Base-by-base conservation (phyloP, 2,888 invertebrate genomes). In the Amblyjoppa fuscipennis region DNA sequence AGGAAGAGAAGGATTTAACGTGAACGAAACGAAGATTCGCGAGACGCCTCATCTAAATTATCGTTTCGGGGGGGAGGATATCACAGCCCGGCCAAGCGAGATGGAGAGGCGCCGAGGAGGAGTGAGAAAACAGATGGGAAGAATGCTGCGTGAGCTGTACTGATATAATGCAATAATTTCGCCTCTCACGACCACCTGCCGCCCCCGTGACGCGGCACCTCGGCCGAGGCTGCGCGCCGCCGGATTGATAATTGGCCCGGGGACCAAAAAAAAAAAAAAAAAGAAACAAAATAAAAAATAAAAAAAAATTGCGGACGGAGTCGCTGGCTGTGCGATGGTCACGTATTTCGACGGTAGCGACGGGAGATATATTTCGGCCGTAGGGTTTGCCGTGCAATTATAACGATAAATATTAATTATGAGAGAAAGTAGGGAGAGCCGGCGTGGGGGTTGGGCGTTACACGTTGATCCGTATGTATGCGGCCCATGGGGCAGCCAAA, bases 401-500 rank as follows among this genome's bases (percentile, higher is more conserved):
- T 73, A 83, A 83, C 83, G 76, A 85, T 83, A 80, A 85, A 85
- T 83, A 85, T 83, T 85, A 80, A 85, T 85, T 85, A 85, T 78
- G 80, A 74, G 75, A 71, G 83, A 78, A 84, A 73, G 61, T 56
- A 49, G 68, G 38, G 78, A 53, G 59, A 61, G 70, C 74, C 64
- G 74, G 76, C 79, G 83, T 31, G 56, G 34, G 11, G 31, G 61
- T 31, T n/a, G 70, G 75, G 75, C 70, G 78, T 81, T 78, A 82
- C 81, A 78, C 74, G 64, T 70, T 81, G 78, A 79, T 85, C 81
- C 74, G 81, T 84, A 68, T 76, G 73, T 59, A 68, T 81, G 80
- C 84, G 74, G 74, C 69, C 75, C 85, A 81, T 70, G 77, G 81
- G 81, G 69, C 41, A 45, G 73, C 51, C 25, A 4, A 68, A 9